Percentiles rank a stretch among this genome's conserved stretches.
Conservation (phyloP, 2,888 invertebrate genomes). For the Pollenia amentaria region DNA sequence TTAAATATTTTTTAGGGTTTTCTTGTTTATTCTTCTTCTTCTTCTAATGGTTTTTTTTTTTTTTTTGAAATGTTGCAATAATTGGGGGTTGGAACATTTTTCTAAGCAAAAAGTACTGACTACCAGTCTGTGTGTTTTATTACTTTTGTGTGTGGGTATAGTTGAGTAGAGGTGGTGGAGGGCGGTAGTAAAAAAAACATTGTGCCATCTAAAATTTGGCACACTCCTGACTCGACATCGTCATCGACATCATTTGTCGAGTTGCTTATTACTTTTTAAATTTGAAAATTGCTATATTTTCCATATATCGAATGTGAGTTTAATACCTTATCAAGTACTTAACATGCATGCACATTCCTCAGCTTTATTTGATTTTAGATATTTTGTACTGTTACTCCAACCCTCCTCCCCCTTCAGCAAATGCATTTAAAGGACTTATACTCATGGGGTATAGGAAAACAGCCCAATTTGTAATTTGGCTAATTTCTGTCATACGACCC, state of each 20-base stretch:
- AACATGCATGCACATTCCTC: slow-evolving; percentile 70
- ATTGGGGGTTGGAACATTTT: slow-evolving; percentile 62
- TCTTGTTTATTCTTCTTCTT: not conserved
- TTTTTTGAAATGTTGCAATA: slow-evolving; percentile 56
- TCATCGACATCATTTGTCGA: slow-evolving; percentile 65
- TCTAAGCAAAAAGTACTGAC: slow-evolving; percentile 34
- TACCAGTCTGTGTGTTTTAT: slow-evolving; percentile 29
- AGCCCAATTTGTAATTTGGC: slow-evolving; percentile 74
- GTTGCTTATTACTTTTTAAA: slow-evolving; percentile 69
- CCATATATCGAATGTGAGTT: slow-evolving; percentile 67
- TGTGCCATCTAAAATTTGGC: slow-evolving; percentile 61
- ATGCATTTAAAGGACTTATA: slow-evolving; percentile 17
- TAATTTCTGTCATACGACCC: slow-evolving; percentile 74
- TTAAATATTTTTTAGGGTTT: slow-evolving; percentile 43
- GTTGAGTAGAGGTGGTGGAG: not conserved
- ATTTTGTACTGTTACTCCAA: not conserved
- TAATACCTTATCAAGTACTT: slow-evolving; percentile 73
- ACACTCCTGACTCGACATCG: slow-evolving; percentile 64
- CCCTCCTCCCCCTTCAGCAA: slow-evolving; percentile 4
- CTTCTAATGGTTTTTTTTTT: not conserved
- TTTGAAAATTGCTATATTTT: slow-evolving; percentile 68
- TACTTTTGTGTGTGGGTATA: not conserved
- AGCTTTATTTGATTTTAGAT: slow-evolving; percentile 60
- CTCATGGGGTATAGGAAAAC: slow-evolving; percentile 33
- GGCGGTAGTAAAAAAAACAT: not conserved